Evolutionary conservation across 2,797 vertebrate genomes (phyloP).

Genomic region (Botia kubotai): DNA sequence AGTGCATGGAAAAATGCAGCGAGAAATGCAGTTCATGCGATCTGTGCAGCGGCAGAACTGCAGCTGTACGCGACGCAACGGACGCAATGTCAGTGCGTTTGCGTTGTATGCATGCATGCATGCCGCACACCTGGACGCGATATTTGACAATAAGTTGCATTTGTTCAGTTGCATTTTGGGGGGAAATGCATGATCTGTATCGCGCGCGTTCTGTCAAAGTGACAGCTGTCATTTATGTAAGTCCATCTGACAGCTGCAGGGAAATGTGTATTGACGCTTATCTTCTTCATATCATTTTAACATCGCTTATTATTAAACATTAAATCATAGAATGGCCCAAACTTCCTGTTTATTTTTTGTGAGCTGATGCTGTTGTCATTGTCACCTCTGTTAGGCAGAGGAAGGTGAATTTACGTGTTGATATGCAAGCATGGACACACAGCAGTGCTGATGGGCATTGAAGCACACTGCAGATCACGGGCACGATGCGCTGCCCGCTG

Average conservation of each 20-base stretch:
- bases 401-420: conserved; percentile 12
- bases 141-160: conserved; percentile 11
- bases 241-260: not conserved
- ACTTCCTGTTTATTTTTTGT: not conserved
- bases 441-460: no score
- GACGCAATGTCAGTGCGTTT: not conserved
- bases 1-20: not conserved
- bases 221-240: conserved; percentile 14
- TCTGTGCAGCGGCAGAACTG: conserved; percentile 38
- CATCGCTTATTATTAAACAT: no score
- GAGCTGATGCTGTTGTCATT: not conserved
- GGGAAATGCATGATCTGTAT: not conserved
- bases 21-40: conserved; percentile 34
- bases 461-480: conserved; percentile 27
- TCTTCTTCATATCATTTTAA: no score
- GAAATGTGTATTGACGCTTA: not conserved
- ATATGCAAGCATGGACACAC: conserved; percentile 13
- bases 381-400: not conserved
- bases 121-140: conserved; percentile 16
- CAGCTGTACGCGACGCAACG: not conserved
- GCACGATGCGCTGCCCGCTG: conserved; percentile 14
- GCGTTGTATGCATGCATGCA: not conserved
- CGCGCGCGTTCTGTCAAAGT: not conserved
- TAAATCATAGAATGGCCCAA: no score
- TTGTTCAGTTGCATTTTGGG: not conserved